phyloP scores from a whole-genome alignment of 2,113 vertebrate species.

The Paramisgurnus dabryanus region DNA sequence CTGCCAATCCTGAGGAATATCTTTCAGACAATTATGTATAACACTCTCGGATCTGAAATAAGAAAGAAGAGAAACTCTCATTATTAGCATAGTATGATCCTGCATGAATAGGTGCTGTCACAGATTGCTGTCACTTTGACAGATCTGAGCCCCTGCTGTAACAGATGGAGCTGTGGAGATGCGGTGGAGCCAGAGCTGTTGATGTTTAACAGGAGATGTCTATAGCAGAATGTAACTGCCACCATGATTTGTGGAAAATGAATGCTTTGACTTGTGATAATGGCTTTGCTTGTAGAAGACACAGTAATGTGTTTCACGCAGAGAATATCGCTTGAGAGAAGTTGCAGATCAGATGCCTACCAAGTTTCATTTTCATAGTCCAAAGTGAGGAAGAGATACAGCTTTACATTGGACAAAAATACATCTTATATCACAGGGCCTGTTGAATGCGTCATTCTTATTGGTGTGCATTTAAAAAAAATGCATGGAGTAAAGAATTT shows the following conservation, averaged over 20 bases:
- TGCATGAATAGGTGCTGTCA: neutral
- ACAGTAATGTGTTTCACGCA: no score
- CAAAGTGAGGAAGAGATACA: no score
- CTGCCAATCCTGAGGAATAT: slow-evolving; percentile 1
- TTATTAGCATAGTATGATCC: slow-evolving; percentile 30
- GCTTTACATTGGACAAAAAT: no score
- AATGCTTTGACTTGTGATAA: neutral
- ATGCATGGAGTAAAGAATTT: no score
- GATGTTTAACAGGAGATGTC: neutral
- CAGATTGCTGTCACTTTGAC: slow-evolving; percentile 10
- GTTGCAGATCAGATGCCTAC: no score
- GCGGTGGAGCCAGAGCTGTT: neutral
- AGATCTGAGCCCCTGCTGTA: slow-evolving; percentile 20
- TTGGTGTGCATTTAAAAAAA: no score
- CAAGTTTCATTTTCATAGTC: no score
- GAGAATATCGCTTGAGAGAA: no score
- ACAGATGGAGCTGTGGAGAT: slow-evolving; percentile 14
- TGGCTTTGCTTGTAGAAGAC: no score
- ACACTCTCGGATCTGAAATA: slow-evolving; percentile 2
- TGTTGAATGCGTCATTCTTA: no score
- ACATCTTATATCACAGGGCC: no score
- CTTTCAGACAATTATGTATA: slow-evolving; percentile 13
- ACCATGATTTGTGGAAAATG: neutral
- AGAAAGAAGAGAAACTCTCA: slow-evolving; percentile 5
- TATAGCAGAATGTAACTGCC: neutral